Evolutionary conservation across 2,888 invertebrate genomes (phyloP).

Genomic region (Melipona beecheii): DNA sequence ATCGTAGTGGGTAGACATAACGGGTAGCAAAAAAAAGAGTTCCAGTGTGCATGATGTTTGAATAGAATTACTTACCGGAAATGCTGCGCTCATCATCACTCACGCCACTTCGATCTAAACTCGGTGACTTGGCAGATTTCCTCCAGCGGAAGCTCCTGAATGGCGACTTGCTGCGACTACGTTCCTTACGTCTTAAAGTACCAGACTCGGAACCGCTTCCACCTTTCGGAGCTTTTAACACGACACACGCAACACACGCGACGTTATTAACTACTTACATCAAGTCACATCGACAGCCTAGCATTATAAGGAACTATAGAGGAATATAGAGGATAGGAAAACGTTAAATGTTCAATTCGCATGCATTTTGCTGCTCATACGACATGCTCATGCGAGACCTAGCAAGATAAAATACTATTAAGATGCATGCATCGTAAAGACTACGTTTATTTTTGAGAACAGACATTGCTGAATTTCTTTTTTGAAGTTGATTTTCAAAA

Average conservation of each 20-base stretch:
- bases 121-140: constrained; percentile 88
- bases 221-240: constrained; percentile 79
- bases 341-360: not conserved
- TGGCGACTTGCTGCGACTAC: constrained; percentile 96
- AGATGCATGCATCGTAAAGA: too few species aligned
- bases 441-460: too few species aligned
- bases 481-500: too few species aligned
- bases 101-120: constrained; percentile 88
- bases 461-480: too few species aligned
- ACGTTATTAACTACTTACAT: constrained; percentile 76
- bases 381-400: constrained; percentile 76
- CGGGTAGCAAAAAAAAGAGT: not conserved
- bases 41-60: constrained; percentile 22
- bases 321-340: not conserved
- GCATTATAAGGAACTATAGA: constrained; percentile 42
- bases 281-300: constrained; percentile 51
- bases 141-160: constrained; percentile 97
- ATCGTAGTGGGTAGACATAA: not conserved
- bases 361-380: constrained; percentile 49
- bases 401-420: not conserved
- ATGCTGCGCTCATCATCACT: constrained; percentile 93
- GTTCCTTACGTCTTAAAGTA: constrained; percentile 87
- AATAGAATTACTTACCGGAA: constrained; percentile 76
- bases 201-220: constrained; percentile 82
- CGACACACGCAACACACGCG: constrained; percentile 73